phyloP scores from a whole-genome alignment of 2,797 vertebrate species.

The Meriones psammophilus region DNA sequence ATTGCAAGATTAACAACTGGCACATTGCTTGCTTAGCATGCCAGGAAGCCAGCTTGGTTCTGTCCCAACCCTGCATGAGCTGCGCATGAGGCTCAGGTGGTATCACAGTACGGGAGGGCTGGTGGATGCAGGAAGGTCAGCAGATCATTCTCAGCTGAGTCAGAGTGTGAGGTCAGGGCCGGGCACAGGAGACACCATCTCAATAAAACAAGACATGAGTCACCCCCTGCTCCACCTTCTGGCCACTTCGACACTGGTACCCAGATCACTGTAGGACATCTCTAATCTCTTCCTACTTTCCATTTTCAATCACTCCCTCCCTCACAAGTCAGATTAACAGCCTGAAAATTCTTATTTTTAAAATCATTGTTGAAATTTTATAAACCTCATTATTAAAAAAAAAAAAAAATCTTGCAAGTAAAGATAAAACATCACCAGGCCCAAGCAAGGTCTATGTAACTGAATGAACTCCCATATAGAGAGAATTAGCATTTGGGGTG shows the following conservation, averaged over 20 bases:
- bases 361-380: background rate
- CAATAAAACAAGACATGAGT: background rate
- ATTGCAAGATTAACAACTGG: too few relatives aligned
- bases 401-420: background rate
- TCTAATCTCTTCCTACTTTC: background rate
- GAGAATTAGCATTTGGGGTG: background rate
- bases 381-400: background rate
- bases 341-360: slow-evolving; percentile 34
- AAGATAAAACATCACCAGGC: background rate
- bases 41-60: background rate
- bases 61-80: too few relatives aligned
- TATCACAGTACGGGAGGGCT: background rate
- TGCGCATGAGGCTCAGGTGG: background rate
- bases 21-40: background rate
- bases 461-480: background rate
- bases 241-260: too few relatives aligned
- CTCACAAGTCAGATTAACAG: background rate
- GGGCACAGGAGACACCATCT: background rate
- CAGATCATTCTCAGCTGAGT: background rate
- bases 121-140: background rate
- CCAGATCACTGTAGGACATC: background rate
- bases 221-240: background rate
- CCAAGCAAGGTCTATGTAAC: background rate
- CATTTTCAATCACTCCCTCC: background rate
- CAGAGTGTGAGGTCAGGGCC: background rate